Conservation (phyloP, 2,888 invertebrate species). For the Chymomyza amoena region DNA sequence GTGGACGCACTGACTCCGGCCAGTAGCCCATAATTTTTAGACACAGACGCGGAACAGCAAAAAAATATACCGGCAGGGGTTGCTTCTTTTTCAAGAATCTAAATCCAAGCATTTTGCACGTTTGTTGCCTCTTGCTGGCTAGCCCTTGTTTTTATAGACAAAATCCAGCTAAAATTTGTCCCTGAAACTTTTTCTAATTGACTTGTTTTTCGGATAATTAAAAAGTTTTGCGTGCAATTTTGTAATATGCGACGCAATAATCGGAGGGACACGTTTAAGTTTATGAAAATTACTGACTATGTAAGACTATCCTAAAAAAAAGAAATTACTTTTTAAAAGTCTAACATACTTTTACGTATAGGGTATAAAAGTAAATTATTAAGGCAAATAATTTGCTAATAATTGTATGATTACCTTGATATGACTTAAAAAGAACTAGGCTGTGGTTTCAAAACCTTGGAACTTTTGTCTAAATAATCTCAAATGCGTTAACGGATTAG, state of each 20-base stretch:
- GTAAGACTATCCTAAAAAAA: too few relatives aligned
- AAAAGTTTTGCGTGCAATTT: neutral
- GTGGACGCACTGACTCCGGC: constrained; percentile 37
- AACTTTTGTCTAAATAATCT: too few relatives aligned
- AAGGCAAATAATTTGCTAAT: too few relatives aligned
- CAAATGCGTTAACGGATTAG: too few relatives aligned
- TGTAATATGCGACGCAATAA: neutral
- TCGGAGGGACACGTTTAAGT: too few relatives aligned
- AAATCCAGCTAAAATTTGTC: neutral
- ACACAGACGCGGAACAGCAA: constrained; percentile 58
- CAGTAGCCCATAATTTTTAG: constrained; percentile 62
- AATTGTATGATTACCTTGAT: too few relatives aligned
- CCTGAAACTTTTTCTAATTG: constrained; percentile 36
- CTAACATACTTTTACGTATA: too few relatives aligned
- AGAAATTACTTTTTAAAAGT: too few relatives aligned
- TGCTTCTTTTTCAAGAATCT: constrained; percentile 46
- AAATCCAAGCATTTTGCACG: constrained; percentile 22
- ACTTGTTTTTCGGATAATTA: constrained; percentile 48
- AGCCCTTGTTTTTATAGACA: neutral
- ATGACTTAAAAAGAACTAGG: too few relatives aligned
- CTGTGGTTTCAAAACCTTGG: too few relatives aligned
- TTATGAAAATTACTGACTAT: too few relatives aligned
- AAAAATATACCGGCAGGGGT: constrained; percentile 54
- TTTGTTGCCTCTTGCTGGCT: neutral
- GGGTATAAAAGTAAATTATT: too few relatives aligned